phyloP scores from a whole-genome alignment of 1,140 invertebrate species.

The Papilio aristodemus region DNA sequence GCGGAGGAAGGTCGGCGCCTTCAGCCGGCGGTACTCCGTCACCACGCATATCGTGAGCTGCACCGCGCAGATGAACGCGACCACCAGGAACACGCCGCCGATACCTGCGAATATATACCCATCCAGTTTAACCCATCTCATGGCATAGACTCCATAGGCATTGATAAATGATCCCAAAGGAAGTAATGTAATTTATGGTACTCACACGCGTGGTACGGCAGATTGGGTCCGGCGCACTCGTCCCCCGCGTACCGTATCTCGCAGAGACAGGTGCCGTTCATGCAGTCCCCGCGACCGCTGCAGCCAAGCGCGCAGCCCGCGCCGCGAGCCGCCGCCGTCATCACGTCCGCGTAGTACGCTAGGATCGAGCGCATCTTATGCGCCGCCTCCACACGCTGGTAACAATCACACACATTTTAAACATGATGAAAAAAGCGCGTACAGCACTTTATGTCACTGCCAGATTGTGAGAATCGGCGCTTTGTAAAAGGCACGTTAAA shows the following conservation, averaged over 20 bases:
- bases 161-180: too few species aligned
- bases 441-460: too few species aligned
- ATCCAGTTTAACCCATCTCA: too few species aligned
- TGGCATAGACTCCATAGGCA: too few species aligned
- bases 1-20: slow-evolving; percentile 88
- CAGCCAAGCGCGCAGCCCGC: slow-evolving; percentile 83
- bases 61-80: slow-evolving; percentile 91
- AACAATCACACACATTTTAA: background rate
- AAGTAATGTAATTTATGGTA: too few species aligned
- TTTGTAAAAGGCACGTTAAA: too few species aligned
- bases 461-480: too few species aligned
- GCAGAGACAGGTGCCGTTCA: slow-evolving; percentile 94
- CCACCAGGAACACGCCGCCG: slow-evolving; percentile 90
- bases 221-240: slow-evolving; percentile 82
- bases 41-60: slow-evolving; percentile 92
- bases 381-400: background rate
- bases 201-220: slow-evolving; percentile 83
- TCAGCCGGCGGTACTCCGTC: slow-evolving; percentile 90
- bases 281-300: slow-evolving; percentile 94
- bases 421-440: background rate
- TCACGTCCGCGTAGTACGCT: slow-evolving; percentile 72
- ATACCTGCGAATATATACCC: slow-evolving; percentile 83
- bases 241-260: slow-evolving; percentile 87
- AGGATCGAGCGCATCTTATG: slow-evolving; percentile 72
- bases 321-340: slow-evolving; percentile 62